Conservation (phyloP, 2,113 vertebrate genomes). For the Pteropus alecto region DNA sequence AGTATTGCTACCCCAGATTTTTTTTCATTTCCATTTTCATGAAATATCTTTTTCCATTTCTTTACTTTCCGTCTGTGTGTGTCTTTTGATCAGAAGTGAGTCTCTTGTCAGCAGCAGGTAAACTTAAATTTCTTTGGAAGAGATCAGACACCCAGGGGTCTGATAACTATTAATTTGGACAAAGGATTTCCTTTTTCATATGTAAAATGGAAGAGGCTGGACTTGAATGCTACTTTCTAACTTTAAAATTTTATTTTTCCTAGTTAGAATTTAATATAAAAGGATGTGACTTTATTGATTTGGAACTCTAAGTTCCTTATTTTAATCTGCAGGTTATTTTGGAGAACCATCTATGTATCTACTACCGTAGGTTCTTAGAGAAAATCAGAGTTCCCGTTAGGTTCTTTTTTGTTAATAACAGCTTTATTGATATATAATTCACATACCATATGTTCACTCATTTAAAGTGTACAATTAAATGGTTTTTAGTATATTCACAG, state of each 20-base stretch:
- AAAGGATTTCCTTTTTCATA: background rate
- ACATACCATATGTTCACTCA: background rate
- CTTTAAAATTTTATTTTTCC: background rate
- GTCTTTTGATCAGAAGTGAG: too few species aligned
- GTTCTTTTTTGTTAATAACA: background rate
- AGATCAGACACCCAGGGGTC: background rate
- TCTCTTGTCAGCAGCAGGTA: too few species aligned
- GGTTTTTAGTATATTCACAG: background rate
- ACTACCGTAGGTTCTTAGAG: background rate
- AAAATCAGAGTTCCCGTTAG: background rate
- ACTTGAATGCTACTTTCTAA: background rate
- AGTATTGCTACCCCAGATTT: too few species aligned
- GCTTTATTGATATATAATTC: background rate
- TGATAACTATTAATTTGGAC: background rate
- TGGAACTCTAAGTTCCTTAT: background rate
- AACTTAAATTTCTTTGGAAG: background rate
- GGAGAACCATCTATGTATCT: background rate
- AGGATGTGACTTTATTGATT: background rate
- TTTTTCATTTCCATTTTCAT: too few species aligned
- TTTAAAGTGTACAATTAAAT: background rate
- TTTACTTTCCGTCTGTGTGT: too few species aligned
- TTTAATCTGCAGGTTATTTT: background rate
- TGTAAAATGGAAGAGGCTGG: background rate
- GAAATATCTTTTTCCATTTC: too few species aligned
- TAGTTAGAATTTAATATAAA: constrained; percentile 30